Conservation (phyloP, 2,113 vertebrate genomes). For the Numenius arquata region DNA sequence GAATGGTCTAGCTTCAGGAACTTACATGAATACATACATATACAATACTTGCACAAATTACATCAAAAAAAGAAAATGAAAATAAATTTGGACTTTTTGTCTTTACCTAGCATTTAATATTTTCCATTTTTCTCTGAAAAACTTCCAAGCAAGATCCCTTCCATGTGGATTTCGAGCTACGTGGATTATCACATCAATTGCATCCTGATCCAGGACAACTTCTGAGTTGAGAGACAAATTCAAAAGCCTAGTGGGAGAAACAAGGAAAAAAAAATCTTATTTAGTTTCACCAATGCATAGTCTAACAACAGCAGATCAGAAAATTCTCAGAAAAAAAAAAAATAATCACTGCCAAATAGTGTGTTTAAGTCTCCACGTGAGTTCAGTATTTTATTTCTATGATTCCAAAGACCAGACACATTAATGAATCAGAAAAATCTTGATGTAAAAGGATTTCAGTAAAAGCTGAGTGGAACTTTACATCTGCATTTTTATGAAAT, state of each 20-base stretch:
- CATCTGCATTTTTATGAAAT: background rate
- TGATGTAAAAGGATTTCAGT: background rate
- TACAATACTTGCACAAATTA: background rate
- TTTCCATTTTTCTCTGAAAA: slow-evolving; percentile 96
- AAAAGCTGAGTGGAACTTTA: background rate
- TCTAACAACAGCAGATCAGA: background rate
- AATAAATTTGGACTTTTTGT: background rate
- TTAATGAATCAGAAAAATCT: background rate
- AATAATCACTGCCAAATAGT: background rate
- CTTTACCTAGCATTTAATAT: slow-evolving; percentile 90
- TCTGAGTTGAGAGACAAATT: slow-evolving; percentile 95
- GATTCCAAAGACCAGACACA: background rate
- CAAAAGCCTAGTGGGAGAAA: slow-evolving; percentile 75
- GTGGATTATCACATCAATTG: slow-evolving; percentile 95
- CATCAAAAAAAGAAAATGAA: background rate
- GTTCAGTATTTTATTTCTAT: background rate
- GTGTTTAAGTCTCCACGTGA: background rate
- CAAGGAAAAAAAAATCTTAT: background rate
- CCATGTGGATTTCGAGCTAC: slow-evolving; percentile 95
- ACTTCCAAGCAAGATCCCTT: slow-evolving; percentile 93
- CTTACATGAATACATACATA: background rate
- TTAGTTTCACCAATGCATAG: background rate
- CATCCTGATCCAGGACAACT: slow-evolving; percentile 94
- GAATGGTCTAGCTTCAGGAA: background rate
- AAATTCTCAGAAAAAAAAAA: background rate